Conservation (phyloP, 2,888 invertebrate genomes). For the Synanthedon formicaeformis region DNA sequence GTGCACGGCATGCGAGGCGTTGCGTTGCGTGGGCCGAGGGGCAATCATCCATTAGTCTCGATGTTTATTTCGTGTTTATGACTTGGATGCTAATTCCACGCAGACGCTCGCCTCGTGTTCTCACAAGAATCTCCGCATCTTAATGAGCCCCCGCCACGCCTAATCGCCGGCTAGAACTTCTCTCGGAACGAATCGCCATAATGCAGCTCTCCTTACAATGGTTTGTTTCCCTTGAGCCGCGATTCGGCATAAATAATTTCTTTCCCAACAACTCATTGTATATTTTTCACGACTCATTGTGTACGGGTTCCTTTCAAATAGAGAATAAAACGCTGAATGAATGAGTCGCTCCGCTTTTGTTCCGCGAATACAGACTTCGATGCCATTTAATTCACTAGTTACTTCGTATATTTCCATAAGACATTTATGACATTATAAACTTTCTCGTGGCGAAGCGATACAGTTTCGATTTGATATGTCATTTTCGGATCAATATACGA, state of each 20-base stretch:
- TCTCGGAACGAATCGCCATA: slow-evolving; percentile 38
- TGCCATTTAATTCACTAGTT: neutral
- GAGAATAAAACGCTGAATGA: slow-evolving; percentile 47
- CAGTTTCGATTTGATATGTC: neutral
- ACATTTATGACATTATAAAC: neutral
- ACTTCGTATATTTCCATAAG: neutral
- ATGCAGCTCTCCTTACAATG: slow-evolving; percentile 37
- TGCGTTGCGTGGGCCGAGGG: slow-evolving; percentile 7
- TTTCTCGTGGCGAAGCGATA: neutral
- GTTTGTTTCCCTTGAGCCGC: slow-evolving; percentile 36
- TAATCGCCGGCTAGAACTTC: slow-evolving; percentile 25
- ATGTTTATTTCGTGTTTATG: slow-evolving; percentile 59
- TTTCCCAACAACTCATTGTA: slow-evolving; percentile 44
- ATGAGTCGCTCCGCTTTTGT: slow-evolving; percentile 44
- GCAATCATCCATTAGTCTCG: slow-evolving; percentile 61
- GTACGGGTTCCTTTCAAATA: slow-evolving; percentile 44
- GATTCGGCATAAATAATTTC: slow-evolving; percentile 35
- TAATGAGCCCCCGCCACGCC: slow-evolving; percentile 29
- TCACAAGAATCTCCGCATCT: slow-evolving; percentile 25
- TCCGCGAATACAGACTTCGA: slow-evolving; percentile 39
- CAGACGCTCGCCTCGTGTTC: slow-evolving; percentile 28
- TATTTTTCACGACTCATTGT: slow-evolving; percentile 59
- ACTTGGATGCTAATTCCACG: slow-evolving; percentile 47
- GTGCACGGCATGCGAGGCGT: slow-evolving; percentile 9
- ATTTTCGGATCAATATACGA: neutral